Base-by-base conservation (phyloP, 1,140 invertebrate genomes). In the Theocolax elegans region DNA sequence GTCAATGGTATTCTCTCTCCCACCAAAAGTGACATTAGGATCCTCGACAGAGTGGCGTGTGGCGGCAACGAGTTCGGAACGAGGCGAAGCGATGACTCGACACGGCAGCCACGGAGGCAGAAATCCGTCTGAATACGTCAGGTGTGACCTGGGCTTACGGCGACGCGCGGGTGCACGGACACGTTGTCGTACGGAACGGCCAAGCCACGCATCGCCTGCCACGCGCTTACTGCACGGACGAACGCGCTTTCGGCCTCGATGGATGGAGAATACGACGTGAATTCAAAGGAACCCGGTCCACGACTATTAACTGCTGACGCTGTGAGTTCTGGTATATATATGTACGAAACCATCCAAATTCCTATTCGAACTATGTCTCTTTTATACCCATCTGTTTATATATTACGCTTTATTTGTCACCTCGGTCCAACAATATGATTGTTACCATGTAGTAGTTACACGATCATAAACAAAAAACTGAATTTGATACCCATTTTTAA, bases 51-150 rank as follows among this genome's bases (percentile, higher is more conserved):
- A 54, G 63, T 40, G 35, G 48, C 35, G 49, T 21, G 31, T 29
- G 63, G 42, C n/a, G 63, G 42, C n/a, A 17, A n/a, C 49, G 27
- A 44, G n/a, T n/a, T n/a, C 23, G 44, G 35, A 58, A 21, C 54
- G 38, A 63, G 42, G 25, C 27, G 67, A 63, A 44, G 44, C 60
- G 71, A 72, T 65, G 67, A 65, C 74, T 75, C 69, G 74, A 75
- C 74, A 73, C 68, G 59, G 71, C 79, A 73, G 58, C 74, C 75
- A 77, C 67, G 71, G 72, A 76, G 67, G 68, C 76, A 77, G 74
- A 81, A 74, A 78, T 81, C 78, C 80, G 77, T 77, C 74, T 56
- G 67, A 49, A 54, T 59, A 70, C 73, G 72, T 80, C 77, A 79
- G 77, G 78, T 80, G 77, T 79, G 77, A 77, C 78, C 77, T 10